Conservation (phyloP, 2,888 invertebrate species). For the Mythimna loreyi region DNA sequence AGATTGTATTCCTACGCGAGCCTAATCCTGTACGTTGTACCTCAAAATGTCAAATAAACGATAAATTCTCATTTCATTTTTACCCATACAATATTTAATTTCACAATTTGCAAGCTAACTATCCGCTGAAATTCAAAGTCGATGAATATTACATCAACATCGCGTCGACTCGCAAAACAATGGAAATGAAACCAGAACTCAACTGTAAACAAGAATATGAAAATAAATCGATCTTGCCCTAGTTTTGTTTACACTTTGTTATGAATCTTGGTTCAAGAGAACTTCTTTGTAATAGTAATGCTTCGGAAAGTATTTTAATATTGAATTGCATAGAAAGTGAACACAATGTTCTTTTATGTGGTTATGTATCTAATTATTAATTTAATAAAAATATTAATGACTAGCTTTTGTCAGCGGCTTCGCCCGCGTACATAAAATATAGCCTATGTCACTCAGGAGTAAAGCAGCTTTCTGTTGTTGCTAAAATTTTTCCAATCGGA, state of each 20-base stretch:
- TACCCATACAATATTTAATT: slow-evolving; percentile 4
- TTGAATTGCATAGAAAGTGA: background rate
- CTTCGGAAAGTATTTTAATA: background rate
- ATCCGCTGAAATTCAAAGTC: slow-evolving; percentile 8
- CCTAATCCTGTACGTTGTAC: no score
- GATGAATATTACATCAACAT: slow-evolving; percentile 24
- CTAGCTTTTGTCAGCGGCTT: no score
- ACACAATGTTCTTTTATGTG: background rate
- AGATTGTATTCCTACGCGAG: no score
- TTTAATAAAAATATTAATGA: background rate
- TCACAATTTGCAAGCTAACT: slow-evolving; percentile 9
- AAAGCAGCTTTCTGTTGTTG: no score
- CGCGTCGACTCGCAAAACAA: slow-evolving; percentile 16
- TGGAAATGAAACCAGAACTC: slow-evolving; percentile 30
- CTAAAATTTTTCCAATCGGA: no score
- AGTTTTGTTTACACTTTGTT: slow-evolving; percentile 17
- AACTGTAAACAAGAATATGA: slow-evolving; percentile 19
- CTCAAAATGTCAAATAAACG: no score
- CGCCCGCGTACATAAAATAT: no score
- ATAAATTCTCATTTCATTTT: background rate
- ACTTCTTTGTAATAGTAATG: no score
- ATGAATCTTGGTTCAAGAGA: background rate
- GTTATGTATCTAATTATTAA: background rate
- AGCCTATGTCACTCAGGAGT: no score
- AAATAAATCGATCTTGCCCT: slow-evolving; percentile 29